Percentiles rank a stretch among this genome's conserved stretches.
Conservation (phyloP, 2,113 vertebrate species). For the Paratilapia polleni region DNA sequence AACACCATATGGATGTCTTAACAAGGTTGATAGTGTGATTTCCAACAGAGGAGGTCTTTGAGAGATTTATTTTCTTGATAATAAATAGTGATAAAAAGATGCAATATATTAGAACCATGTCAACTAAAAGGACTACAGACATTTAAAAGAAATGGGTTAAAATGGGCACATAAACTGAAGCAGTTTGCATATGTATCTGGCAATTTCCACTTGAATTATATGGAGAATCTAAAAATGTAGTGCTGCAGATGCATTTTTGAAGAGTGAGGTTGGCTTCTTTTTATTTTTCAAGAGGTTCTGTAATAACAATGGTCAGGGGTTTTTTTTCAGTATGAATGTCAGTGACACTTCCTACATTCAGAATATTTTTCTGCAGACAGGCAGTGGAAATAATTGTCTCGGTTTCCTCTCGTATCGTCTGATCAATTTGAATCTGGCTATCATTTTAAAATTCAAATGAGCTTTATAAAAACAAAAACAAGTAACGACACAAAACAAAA, state of each 20-base stretch:
- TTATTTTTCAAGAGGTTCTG: background rate
- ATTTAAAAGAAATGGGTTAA: no score
- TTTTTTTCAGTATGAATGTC: no score
- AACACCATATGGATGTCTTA: background rate
- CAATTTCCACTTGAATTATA: no score
- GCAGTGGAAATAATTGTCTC: background rate
- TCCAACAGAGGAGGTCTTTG: background rate
- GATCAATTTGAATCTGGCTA: background rate
- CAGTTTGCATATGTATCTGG: no score
- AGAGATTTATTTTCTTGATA: background rate
- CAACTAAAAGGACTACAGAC: no score
- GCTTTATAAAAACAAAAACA: constrained; percentile 1
- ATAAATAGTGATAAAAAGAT: background rate
- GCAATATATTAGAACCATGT: background rate
- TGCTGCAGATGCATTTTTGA: background rate
- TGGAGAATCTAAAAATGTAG: no score
- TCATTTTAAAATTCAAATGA: constrained; percentile 25
- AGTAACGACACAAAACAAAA: background rate
- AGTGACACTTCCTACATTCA: background rate
- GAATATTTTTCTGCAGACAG: background rate
- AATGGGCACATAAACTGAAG: background rate
- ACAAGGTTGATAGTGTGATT: background rate
- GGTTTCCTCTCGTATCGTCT: background rate
- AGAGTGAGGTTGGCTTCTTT: no score
- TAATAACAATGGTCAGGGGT: background rate